phyloP scores from a whole-genome alignment of 92 coral and sea anemone species.

The Palythoa heliodiscus region DNA sequence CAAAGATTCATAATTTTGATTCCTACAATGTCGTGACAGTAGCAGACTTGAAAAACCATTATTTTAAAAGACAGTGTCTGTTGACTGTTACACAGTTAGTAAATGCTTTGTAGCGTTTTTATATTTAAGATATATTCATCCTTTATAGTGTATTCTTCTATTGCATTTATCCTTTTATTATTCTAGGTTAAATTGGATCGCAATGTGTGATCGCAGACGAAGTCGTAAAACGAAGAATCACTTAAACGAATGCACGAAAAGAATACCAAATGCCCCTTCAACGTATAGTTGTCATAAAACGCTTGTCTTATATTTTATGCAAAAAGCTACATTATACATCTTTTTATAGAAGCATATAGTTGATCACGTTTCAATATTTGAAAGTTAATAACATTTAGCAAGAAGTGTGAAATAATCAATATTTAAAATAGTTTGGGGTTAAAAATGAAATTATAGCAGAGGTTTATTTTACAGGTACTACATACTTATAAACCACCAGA shows the following conservation, averaged over 20 bases:
- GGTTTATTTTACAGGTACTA: not conserved
- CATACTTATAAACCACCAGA: not conserved
- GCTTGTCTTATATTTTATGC: not conserved
- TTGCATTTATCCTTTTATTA: not conserved
- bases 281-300: not conserved
- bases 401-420: slow-evolving; percentile 11
- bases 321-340: not conserved
- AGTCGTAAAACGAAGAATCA: not conserved
- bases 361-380: not conserved
- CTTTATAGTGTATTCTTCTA: not conserved
- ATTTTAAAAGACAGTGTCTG: not conserved
- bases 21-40: too few relatives aligned
- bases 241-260: too few relatives aligned
- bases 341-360: not conserved
- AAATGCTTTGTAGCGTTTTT: not conserved
- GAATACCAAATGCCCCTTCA: too few relatives aligned
- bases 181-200: too few relatives aligned
- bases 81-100: not conserved
- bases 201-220: too few relatives aligned
- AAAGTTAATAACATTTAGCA: not conserved
- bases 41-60: not conserved
- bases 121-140: not conserved
- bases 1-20: too few relatives aligned
- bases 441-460: not conserved
- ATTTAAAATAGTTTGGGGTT: slow-evolving; percentile 9